Conservation (phyloP, 2,797 vertebrate genomes). For the Xiphophorus birchmanni region DNA sequence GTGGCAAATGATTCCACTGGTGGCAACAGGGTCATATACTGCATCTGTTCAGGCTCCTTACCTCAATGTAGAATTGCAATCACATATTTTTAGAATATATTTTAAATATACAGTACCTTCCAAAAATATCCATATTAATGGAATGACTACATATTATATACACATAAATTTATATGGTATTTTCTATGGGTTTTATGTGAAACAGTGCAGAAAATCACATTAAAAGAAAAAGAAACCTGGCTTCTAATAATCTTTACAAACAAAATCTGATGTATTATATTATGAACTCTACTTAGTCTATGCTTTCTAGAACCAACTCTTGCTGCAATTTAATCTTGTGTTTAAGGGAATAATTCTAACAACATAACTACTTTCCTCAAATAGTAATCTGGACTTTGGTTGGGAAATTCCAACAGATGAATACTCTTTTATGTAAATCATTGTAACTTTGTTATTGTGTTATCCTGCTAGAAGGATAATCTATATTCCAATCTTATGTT, state of each 20-base stretch:
- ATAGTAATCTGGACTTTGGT: background rate
- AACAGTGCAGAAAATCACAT: background rate
- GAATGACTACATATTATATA: background rate
- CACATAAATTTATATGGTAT: background rate
- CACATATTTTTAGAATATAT: background rate
- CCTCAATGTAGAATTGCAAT: conserved; percentile 29
- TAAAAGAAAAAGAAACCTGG: background rate
- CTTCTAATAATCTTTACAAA: background rate
- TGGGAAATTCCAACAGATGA: background rate
- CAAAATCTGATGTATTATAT: background rate
- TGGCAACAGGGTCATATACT: conserved; percentile 37
- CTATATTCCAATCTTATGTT: background rate
- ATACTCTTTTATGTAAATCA: background rate
- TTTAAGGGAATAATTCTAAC: background rate
- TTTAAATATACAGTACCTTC: background rate
- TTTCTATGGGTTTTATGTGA: background rate
- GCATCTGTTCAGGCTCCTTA: conserved; percentile 24
- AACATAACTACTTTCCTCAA: background rate
- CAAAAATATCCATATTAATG: background rate
- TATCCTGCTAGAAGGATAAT: background rate
- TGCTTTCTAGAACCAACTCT: background rate
- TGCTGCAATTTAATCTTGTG: background rate
- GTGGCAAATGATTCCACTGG: conserved; percentile 48
- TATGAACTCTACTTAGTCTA: background rate
- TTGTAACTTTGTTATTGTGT: background rate